Evolutionary conservation across 2,888 invertebrate species (phyloP).

Genomic region (Paralinhomoeus sp.): DNA sequence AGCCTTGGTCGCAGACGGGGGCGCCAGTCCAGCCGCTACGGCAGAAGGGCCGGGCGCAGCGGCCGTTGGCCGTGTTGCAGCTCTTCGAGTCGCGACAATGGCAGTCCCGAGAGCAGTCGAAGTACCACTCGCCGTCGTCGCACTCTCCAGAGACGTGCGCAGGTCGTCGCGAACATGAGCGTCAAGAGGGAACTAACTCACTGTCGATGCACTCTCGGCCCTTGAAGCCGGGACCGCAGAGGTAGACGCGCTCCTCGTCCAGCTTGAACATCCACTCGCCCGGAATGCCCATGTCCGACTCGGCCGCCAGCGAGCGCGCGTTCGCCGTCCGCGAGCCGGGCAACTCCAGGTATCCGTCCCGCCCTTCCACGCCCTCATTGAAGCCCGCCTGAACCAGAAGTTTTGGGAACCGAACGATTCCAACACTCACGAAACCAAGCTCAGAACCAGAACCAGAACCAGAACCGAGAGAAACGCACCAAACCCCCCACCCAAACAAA

Average conservation of each 20-base stretch:
- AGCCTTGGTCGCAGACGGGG: slow-evolving; percentile 16
- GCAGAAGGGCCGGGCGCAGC: slow-evolving; percentile 17
- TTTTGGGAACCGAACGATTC: no score
- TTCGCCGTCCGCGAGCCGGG: slow-evolving; percentile 21
- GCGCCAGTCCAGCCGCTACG: slow-evolving; percentile 18
- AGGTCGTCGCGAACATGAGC: no score
- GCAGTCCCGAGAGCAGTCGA: slow-evolving; percentile 10
- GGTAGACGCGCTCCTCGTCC: slow-evolving; percentile 14
- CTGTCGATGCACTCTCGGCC: slow-evolving; percentile 22
- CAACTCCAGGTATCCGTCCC: slow-evolving; percentile 12
- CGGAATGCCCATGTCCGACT: slow-evolving; percentile 24
- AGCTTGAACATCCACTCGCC: slow-evolving; percentile 24
- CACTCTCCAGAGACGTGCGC: slow-evolving; percentile 5
- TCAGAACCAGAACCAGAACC: no score
- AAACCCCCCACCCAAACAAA: no score
- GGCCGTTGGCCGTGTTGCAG: slow-evolving; percentile 19
- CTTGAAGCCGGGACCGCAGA: slow-evolving; percentile 24
- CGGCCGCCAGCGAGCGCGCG: slow-evolving; percentile 15
- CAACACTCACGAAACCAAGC: no score
- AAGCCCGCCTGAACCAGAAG: slow-evolving; percentile 14
- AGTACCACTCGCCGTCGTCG: slow-evolving; percentile 5
- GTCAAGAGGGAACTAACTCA: no score
- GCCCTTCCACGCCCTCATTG: slow-evolving; percentile 5
- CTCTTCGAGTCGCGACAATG: slow-evolving; percentile 17
- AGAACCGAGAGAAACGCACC: no score